These are phyloP conservation scores for Helostoma temminkii DNA, from an alignment of 2,797 vertebrate genomes.

Conservation along the genomic window DNA sequence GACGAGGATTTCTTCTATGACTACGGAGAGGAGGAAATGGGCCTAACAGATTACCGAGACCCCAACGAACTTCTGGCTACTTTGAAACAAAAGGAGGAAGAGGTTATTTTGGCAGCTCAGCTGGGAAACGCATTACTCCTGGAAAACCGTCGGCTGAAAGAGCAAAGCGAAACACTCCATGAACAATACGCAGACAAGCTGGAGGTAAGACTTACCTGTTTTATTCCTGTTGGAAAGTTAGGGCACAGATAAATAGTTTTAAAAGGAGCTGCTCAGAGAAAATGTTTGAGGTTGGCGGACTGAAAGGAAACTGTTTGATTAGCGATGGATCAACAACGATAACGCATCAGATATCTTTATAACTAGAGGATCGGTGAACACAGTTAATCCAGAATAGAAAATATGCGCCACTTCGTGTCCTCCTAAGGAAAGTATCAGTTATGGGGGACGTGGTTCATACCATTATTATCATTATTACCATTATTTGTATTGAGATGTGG, in stretches of 20 bases:
- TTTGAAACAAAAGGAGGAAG: slow-evolving; percentile 87
- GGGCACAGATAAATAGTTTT: not conserved
- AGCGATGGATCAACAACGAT: too few species aligned
- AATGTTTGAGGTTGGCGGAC: not conserved
- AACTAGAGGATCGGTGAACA: not conserved
- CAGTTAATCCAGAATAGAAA: too few species aligned
- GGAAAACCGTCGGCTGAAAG: slow-evolving; percentile 85
- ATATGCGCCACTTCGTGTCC: too few species aligned
- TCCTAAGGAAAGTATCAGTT: too few species aligned
- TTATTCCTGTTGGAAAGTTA: not conserved
- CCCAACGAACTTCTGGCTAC: slow-evolving; percentile 80
- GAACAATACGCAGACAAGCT: slow-evolving; percentile 79
- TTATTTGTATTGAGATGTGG: too few species aligned
- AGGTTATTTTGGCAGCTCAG: slow-evolving; percentile 86
- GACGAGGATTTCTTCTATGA: slow-evolving; percentile 82
- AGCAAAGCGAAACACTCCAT: slow-evolving; percentile 75
- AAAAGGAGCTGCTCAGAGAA: too few species aligned
- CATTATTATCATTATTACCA: too few species aligned
- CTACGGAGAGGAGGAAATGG: slow-evolving; percentile 79
- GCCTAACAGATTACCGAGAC: slow-evolving; percentile 70
- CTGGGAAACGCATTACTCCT: slow-evolving; percentile 86
- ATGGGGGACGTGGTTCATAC: too few species aligned
- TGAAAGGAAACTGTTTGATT: not conserved
- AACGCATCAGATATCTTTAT: not conserved
- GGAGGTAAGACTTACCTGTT: slow-evolving; percentile 76